These are phyloP conservation scores for Scaptomyza reducta DNA, from an alignment of 2,888 invertebrate species.

Conservation along the genomic window DNA sequence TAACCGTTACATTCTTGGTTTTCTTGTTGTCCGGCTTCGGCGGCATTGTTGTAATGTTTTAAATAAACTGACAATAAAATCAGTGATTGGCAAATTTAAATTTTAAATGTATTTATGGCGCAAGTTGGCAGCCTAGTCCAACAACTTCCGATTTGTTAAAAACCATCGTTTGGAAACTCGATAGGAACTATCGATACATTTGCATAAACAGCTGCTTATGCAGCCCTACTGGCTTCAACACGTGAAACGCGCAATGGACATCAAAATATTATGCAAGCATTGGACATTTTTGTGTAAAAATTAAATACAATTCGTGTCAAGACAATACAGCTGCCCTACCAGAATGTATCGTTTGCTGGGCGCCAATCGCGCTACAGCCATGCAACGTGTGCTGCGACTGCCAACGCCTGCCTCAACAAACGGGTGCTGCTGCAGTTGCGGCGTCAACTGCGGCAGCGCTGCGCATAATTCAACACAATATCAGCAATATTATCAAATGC, in stretches of 20 bases:
- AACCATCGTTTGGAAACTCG: constrained; percentile 4
- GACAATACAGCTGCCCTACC: constrained; percentile 25
- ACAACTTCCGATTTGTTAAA: background rate
- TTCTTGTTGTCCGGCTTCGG: constrained; percentile 21
- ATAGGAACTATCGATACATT: constrained; percentile 11
- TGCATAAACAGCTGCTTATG: constrained; percentile 4
- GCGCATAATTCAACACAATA: constrained; percentile 56
- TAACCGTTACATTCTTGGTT: background rate
- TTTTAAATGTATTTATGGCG: background rate
- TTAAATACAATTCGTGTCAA: constrained; percentile 24
- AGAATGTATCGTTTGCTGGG: constrained; percentile 81
- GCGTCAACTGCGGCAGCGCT: constrained; percentile 28
- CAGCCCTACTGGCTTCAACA: constrained; percentile 46
- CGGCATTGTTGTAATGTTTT: constrained; percentile 35
- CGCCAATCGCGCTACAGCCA: constrained; percentile 65
- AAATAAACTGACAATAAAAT: constrained; percentile 33
- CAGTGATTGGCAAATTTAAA: constrained; percentile 27
- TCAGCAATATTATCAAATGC: constrained; percentile 72
- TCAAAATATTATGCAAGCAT: constrained; percentile 80
- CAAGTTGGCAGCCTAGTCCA: constrained; percentile 18
- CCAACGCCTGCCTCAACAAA: constrained; percentile 51
- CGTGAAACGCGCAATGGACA: constrained; percentile 59
- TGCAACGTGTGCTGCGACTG: constrained; percentile 68
- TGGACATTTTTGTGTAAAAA: constrained; percentile 50
- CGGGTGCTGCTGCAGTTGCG: constrained; percentile 48